Base-by-base conservation (phyloP, 1,140 invertebrate species). In the Eriosoma lanigerum region DNA sequence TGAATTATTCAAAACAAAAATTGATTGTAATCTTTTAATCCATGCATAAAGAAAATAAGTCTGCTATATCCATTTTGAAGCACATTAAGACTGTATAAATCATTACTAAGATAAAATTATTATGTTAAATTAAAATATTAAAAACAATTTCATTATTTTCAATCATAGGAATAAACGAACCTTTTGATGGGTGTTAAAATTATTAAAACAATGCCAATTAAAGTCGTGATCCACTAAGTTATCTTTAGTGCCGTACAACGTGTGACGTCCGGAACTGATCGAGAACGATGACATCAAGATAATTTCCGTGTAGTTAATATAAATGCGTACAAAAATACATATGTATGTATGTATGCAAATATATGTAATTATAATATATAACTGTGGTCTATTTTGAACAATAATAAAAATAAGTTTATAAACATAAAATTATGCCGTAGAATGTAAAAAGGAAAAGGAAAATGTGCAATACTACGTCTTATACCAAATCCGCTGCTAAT, bases 221-320 rank as follows among this genome's bases (percentile, higher is more conserved):
- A 76, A 76, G 5, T 58, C 73, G n/a, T 76, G 72, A 29, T 76
- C 72, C 72, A 60, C 73, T 38, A 76, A 58, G 73, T 76, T 76
- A 60, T 76, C 54, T 58, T 76, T 76, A 21, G 52, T 76, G n/a
- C 62, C 72, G 24, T 81, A 56, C 60, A 83, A 60, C 17, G 80
- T 83, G 15, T 78, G 78, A 38, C 58, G 80, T 24, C 81, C 81
- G 19, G 81, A 78, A 60, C 82, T 83, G 48, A 66, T 78, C 17
- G 81, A 82, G 64, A 70, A 82, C 15, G 81, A 81, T 32, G 81
- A 83, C 82, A 82, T 82, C 38, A 81, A 76, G 73, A 60, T 68
- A 68, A 15, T n/a, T 70, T 24, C 66, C 6, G 46, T 3, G 38
- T 6, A 12, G 21, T 6, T 56, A 3, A 1, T 24, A 6, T 21